Evolutionary conservation across 2,113 vertebrate genomes (phyloP).

Genomic region (Prolemur simus): DNA sequence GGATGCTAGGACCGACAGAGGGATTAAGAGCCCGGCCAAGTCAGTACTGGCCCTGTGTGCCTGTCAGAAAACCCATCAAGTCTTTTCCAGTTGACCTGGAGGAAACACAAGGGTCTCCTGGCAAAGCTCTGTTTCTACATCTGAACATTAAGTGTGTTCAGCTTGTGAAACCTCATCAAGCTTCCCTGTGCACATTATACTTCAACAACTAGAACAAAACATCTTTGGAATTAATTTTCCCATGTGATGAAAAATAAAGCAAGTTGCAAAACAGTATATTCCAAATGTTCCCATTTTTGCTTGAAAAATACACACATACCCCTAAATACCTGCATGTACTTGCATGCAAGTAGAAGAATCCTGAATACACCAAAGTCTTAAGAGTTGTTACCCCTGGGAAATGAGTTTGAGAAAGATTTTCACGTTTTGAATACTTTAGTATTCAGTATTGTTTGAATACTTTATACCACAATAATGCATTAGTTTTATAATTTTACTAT

Average conservation of each 20-base stretch:
- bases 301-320: not conserved
- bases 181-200: not conserved
- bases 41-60: not conserved
- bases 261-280: not conserved
- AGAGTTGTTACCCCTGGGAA: conserved; percentile 20
- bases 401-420: not conserved
- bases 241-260: not conserved
- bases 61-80: not conserved
- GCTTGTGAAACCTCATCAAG: not conserved
- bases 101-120: not conserved
- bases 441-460: not conserved
- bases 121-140: conserved; percentile 5
- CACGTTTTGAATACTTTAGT: not conserved
- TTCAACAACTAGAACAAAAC: not conserved
- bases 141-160: not conserved
- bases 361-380: not conserved
- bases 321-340: not conserved
- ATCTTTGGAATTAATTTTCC: not conserved
- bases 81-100: not conserved
- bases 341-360: not conserved
- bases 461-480: not conserved
- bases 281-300: not conserved
- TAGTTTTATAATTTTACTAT: not conserved
- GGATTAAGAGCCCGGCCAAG: not conserved
- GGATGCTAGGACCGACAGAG: not conserved